phyloP scores from a whole-genome alignment of 2,797 vertebrate species.

The Chaetophractus vellerosus region DNA sequence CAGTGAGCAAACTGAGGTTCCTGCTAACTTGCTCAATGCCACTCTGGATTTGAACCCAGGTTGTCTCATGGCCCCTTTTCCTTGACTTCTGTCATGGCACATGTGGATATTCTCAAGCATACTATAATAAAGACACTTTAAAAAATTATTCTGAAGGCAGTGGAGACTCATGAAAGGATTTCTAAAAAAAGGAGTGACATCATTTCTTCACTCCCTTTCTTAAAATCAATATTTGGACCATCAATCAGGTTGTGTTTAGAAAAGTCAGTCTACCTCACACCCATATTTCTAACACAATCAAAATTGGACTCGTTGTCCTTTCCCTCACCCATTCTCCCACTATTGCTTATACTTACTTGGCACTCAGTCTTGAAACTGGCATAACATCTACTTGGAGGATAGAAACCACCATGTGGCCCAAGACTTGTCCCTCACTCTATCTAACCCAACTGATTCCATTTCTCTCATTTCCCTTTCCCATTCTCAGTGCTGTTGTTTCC shows the following conservation, averaged over 20 bases:
- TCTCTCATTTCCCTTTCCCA: background rate
- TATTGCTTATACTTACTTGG: background rate
- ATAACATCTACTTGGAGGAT: background rate
- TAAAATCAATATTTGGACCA: too few relatives aligned
- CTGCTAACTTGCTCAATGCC: background rate
- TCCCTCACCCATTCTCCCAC: too few relatives aligned
- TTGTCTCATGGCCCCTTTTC: background rate
- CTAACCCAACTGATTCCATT: background rate
- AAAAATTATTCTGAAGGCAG: background rate
- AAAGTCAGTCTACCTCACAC: background rate
- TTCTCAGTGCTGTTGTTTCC: background rate
- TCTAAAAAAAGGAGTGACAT: background rate
- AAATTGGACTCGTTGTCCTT: background rate
- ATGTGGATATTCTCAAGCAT: background rate
- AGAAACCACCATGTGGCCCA: background rate
- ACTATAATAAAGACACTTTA: background rate
- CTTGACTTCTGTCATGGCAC: background rate
- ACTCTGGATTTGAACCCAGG: background rate
- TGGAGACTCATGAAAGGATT: background rate
- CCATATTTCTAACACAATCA: background rate
- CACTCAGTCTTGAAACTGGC: background rate
- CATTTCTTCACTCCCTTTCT: too few relatives aligned
- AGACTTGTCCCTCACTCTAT: background rate
- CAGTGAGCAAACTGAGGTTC: background rate
- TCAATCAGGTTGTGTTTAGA: background rate